Evolutionary conservation across 2,888 invertebrate species (phyloP), one percentile per base, ranked within the genome.

Genomic region (Eledone cirrhosa): DNA sequence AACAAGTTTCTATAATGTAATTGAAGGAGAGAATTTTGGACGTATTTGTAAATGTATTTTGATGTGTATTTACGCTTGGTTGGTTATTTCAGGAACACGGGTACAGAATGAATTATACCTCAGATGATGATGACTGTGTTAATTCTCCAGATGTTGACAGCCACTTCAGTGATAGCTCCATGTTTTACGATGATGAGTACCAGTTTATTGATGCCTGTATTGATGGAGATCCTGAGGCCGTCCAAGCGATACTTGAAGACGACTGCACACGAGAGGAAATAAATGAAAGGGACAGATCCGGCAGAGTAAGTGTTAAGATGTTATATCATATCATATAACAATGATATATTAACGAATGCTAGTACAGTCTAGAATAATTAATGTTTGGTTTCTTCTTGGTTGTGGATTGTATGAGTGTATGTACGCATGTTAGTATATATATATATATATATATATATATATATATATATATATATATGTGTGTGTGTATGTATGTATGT

Each of bases 201-300:
- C 87, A 87, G 13, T 86, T 89, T 76, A 82, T 89, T 33, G 89
- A 89, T 80, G 89, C 88, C 14, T 88, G 88, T 67, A 82, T 87
- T 78, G 89, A 88, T 63, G 83, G 86, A 16, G 89, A 89, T 80
- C 84, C 87, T 29, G 89, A 89, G 77, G 87, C 87, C 14, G 83
- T 89, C 33, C 88, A 88, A 63, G 85, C 87, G 74, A 87, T 89
- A 53, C 83, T 89, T 27, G 88, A 88, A 65, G 88, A 89, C 76
- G 87, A 85, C 24, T 86, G 87, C 14, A 88, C 88, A 0, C 85
- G 85, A 77, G 88, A 89, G 69, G 88, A 88, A 81, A 84, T 89
- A 41, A 89, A 89, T 81, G 89, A 89, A 75, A 80, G 86, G 65
- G 89, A 89, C 78, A 85, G 86, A 65, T 87, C 86, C 59, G 89